Conservation (phyloP, 2,113 vertebrate genomes). For the Aptenodytes forsteri region DNA sequence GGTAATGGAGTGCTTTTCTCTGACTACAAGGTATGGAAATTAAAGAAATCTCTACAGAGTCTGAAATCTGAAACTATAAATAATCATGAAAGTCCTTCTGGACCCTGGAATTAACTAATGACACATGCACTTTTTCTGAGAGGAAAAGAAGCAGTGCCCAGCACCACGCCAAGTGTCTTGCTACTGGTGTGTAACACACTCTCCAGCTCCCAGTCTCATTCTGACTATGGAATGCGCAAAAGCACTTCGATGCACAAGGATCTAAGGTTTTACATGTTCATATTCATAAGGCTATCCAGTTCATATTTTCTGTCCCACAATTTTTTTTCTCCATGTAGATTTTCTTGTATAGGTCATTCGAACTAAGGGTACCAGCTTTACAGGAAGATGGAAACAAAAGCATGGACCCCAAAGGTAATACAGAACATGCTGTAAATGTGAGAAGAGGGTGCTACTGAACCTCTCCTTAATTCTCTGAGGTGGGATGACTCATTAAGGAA, state of each 20-base stretch:
- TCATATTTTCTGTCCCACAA: background rate
- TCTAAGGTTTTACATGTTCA: background rate
- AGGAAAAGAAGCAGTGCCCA: background rate
- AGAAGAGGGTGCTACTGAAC: background rate
- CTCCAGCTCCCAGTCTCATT: background rate
- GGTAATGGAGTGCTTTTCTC: background rate
- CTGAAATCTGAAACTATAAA: background rate
- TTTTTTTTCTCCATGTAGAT: background rate
- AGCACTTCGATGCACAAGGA: background rate
- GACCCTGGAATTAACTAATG: background rate
- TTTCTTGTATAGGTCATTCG: background rate
- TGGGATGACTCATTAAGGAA: background rate
- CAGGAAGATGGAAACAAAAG: background rate
- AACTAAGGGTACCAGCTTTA: background rate
- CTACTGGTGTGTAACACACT: background rate
- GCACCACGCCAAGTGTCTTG: background rate
- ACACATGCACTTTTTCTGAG: background rate
- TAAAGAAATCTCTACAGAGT: background rate
- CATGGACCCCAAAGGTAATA: background rate
- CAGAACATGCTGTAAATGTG: background rate
- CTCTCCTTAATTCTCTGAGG: background rate
- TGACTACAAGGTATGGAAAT: background rate
- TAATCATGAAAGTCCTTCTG: background rate
- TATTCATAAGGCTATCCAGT: background rate
- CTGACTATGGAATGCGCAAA: accelerated